Evolutionary conservation across 2,797 vertebrate species (phyloP).

Genomic region (Agapornis canus): DNA sequence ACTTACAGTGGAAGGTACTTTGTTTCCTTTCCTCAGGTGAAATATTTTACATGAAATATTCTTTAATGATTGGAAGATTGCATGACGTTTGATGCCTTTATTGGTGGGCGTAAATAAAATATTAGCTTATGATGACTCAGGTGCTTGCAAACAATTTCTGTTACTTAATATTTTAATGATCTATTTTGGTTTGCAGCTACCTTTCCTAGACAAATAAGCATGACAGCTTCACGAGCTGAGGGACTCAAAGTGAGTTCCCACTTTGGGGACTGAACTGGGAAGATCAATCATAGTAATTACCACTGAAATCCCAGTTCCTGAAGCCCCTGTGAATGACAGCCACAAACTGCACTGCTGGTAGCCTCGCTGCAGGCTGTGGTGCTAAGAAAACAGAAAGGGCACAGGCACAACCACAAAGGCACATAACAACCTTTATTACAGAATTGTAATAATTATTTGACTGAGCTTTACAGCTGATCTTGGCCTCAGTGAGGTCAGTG

Average conservation of each 20-base stretch:
- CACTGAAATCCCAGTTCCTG: slow-evolving; percentile 48
- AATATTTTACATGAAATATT: slow-evolving; percentile 18
- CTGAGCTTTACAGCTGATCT: background rate
- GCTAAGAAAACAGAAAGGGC: background rate
- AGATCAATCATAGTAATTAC: slow-evolving; percentile 48
- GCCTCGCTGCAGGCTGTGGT: background rate
- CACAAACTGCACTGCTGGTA: slow-evolving; percentile 1
- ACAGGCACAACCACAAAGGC: background rate
- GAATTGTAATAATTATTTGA: background rate
- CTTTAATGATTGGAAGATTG: background rate
- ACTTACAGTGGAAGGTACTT: background rate
- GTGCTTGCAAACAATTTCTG: slow-evolving; percentile 51
- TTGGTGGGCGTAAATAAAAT: slow-evolving; percentile 47
- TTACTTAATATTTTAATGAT: slow-evolving; percentile 65
- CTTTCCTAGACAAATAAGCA: slow-evolving; percentile 66
- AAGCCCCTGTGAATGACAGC: slow-evolving; percentile 32
- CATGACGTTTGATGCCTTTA: background rate
- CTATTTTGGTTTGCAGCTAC: slow-evolving; percentile 47
- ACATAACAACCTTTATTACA: background rate
- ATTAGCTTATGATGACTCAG: slow-evolving; percentile 53
- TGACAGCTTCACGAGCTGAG: slow-evolving; percentile 52
- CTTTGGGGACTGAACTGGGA: background rate
- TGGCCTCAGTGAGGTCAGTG: background rate
- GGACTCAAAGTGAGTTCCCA: slow-evolving; percentile 15
- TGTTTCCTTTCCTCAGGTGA: slow-evolving; percentile 18